These are phyloP conservation scores for Oligia fasciuncula DNA, from an alignment of 2,888 invertebrate genomes.

Conservation along the genomic window DNA sequence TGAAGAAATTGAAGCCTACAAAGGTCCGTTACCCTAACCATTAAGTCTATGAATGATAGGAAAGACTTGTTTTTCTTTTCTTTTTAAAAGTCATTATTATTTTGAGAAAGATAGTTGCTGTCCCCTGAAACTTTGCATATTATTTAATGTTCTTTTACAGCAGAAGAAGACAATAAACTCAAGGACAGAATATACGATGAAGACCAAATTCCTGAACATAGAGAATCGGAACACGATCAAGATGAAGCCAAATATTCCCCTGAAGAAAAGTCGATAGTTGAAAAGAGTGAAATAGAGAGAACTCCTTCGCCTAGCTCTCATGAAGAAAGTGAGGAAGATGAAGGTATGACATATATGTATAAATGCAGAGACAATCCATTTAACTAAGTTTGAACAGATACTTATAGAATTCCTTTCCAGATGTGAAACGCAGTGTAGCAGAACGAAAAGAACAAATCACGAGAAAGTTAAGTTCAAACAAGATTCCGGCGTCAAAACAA, in stretches of 20 bases:
- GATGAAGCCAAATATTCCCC: constrained; percentile 95
- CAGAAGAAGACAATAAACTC: constrained; percentile 88
- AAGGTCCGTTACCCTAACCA: constrained; percentile 70
- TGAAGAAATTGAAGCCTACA: constrained; percentile 89
- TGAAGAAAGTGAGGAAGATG: constrained; percentile 89
- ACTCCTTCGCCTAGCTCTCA: constrained; percentile 83
- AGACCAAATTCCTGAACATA: constrained; percentile 80
- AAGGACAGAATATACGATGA: constrained; percentile 85
- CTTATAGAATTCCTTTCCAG: constrained; percentile 66
- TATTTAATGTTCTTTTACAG: constrained; percentile 63
- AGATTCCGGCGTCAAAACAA: constrained; percentile 93
- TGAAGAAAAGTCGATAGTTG: constrained; percentile 93
- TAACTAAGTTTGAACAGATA: neutral
- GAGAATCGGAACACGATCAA: constrained; percentile 85
- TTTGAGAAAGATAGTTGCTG: neutral
- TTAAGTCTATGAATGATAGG: neutral
- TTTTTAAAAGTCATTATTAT: neutral
- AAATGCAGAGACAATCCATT: neutral
- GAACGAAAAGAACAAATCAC: constrained; percentile 94
- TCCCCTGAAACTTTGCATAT: neutral
- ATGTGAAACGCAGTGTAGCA: constrained; percentile 92
- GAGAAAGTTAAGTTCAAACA: constrained; percentile 92
- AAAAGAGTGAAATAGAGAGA: constrained; percentile 91
- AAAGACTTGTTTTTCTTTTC: neutral
- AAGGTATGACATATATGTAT: constrained; percentile 74